Evolutionary conservation across 2,888 invertebrate genomes (phyloP), one percentile per base, ranked within the genome.

Genomic region (Archaeoteleia sp.): DNA sequence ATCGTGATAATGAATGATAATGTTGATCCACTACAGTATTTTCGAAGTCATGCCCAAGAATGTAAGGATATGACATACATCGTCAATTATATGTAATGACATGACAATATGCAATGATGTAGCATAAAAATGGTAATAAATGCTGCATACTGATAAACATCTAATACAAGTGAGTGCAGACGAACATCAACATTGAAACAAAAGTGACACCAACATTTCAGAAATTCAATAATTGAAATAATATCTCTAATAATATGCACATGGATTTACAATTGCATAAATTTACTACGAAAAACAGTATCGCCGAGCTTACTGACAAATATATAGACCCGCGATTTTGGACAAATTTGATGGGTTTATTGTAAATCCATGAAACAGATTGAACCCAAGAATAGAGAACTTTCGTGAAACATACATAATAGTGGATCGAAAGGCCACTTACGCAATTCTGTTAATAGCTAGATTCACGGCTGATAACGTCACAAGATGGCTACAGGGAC

Each of bases 401-500:
- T 55, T 73, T 70, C 70, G 70, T 72, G 71, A 78, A 75, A 80
- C 71, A 78, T 75, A 78, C 76, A 82, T 80, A 85, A 80, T 79
- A 81, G 84, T 84, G 85, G 85, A 80, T 83, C 81, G 70, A 79
- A 78, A 75, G 78, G 82, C 85, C 88, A 94, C 94, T 94, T 94
- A 94, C 94, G 93, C 93, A 88, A 94, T 94, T 89, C 94, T 91
- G 91, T 94, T 93, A 90, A 94, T 91, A 89, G 93, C 92, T 88
- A 94, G 92, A 91, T 94, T 94, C 90, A 94, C 94, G 88, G 94
- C 92, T 86, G 94, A 94, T 88, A 94, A 92, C 88, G 93, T 94
- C 92, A 92, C 93, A 90, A 94, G 93, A 91, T 94, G 93, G 92
- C 94, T 95, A 92, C 82, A 90, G 88, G 79, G 78, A 82, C 80